phyloP scores from a whole-genome alignment of 2,797 vertebrate species.

The Xenentodon cancila region DNA sequence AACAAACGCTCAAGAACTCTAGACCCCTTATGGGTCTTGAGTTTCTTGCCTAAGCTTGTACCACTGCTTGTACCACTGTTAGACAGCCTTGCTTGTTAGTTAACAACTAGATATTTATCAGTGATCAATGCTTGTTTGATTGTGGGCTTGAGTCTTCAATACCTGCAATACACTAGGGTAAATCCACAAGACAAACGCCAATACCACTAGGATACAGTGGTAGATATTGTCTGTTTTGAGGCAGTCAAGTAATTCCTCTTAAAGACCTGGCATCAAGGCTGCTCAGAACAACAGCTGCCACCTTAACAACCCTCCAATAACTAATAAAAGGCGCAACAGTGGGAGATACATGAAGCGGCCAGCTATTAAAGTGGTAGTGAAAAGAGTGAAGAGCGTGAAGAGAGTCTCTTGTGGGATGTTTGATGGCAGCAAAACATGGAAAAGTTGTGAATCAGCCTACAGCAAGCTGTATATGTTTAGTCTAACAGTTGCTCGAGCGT shows the following conservation, averaged over 20 bases:
- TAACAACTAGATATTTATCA: constrained; percentile 10
- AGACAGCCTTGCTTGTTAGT: not conserved
- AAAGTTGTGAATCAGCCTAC: constrained; percentile 32
- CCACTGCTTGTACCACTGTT: not conserved
- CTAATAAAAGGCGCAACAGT: constrained; percentile 16
- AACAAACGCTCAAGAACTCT: not conserved
- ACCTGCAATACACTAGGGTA: constrained; percentile 5
- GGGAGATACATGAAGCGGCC: constrained; percentile 21
- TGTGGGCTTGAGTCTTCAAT: not conserved
- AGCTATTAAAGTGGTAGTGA: constrained; percentile 16
- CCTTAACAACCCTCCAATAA: constrained; percentile 33
- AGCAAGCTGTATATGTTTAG: constrained; percentile 42
- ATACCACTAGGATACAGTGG: not conserved
- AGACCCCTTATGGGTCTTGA: not conserved
- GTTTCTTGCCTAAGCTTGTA: not conserved
- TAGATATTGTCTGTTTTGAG: constrained; percentile 12
- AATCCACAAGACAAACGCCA: constrained; percentile 5
- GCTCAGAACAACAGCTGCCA: constrained; percentile 18
- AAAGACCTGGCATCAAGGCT: constrained; percentile 3
- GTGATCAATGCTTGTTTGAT: constrained; percentile 21
- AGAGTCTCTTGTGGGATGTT: constrained; percentile 31
- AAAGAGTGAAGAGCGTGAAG: not conserved
- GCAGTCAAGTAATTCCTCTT: constrained; percentile 9
- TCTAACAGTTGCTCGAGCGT: constrained; percentile 22
- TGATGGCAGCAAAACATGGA: constrained; percentile 24